Evolutionary conservation across 1,140 invertebrate genomes (phyloP), one percentile per base, ranked within the genome.

Genomic region (Drosophila ironensis): DNA sequence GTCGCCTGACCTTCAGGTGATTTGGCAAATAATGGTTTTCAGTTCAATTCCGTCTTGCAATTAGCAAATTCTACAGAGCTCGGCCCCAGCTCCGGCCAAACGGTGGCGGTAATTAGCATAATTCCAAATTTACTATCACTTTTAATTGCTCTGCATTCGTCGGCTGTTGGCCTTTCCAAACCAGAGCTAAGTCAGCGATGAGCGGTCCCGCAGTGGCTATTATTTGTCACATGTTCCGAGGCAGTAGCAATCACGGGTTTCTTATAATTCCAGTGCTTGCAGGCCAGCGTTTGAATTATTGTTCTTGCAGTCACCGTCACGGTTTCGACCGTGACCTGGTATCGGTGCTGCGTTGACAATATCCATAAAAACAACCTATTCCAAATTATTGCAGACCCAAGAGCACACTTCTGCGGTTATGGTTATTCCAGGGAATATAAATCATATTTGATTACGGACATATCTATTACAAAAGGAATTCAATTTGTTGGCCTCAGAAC

Each of bases 111-210:
- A 82, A 82, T 82, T 82, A 82, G 64, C 68, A 84, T 82, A 66
- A 84, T 78, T 82, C 72, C 53, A 42, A 69, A 61, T 71, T 77
- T 82, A 72, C 61, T 84, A 71, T 75, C 67, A 61, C 68, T 78
- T 73, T 82, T 84, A 82, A 84, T 84, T 82, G 78, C 68, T 82
- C 45, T 72, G 28, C 40, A 60, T 52, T 25, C n/a, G 24, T 33
- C 45, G 30, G 41, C 35, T 63, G 24, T 12, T 54, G 45, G 50
- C 77, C 78, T 82, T 82, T 82, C 77, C 70, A 82, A 73, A 53
- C 40, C 24, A 37, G 16, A 8, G 12, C 33, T 14, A 12, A 7
- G 22, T 24, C 56, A 63, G 56, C 56, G 41, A 64, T 63, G 41
- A 63, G 33, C 12, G 59, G 8, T 11, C 19, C 11, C 48, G 40